Evolutionary conservation across 2,888 invertebrate species (phyloP), one percentile per base, ranked within the genome.

Genomic region (Rhingia rostrata): DNA sequence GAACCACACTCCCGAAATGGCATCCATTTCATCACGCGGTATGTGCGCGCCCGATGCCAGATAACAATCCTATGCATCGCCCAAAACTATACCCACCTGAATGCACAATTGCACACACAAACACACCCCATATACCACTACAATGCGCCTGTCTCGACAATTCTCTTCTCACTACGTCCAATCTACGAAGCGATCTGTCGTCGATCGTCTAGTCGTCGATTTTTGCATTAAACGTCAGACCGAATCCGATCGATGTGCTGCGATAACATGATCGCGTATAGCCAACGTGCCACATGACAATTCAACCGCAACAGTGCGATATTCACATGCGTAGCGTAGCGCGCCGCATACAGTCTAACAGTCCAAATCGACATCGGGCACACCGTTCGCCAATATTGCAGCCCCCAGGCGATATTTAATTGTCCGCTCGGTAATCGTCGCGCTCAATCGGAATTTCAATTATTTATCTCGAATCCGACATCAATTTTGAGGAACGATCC

Each of bases 361-460:
- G 22, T 22, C 22, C 35, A 53, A 54, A 43, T 32, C 43, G 4
- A n/a, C 73, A 60, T 60, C 53, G 33, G 66, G 47, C 10, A 45
- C 51, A 69, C 75, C 51, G 33, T 37, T 51, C 53, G 49, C 56
- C 60, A 41, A 56, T 47, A 49, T 10, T 64, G 47, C 37, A 54
- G 61, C 51, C 78, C 47, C 67, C 45, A 83, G 84, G 80, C 74
- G 80, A 84, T 80, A 84, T 80, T 84, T 84, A 84, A 84, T 84
- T 84, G 84, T 84, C 74, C 80, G 74, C 74, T 47, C 43, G 70
- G 64, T 74, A 84, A 84, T 84, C 84, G 66, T n/a, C 70, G 80
- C 74, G 80, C 84, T 84, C 84, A 75, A 84, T 84, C 84, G 80
- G 84, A 84, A 84, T 84, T 84, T 84, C 80, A 84, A 84, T 84